These are phyloP conservation scores for Agelas oroides DNA, from an alignment of 37 sponge, comb jelly and placozoan genomes.

Conservation along the genomic window DNA sequence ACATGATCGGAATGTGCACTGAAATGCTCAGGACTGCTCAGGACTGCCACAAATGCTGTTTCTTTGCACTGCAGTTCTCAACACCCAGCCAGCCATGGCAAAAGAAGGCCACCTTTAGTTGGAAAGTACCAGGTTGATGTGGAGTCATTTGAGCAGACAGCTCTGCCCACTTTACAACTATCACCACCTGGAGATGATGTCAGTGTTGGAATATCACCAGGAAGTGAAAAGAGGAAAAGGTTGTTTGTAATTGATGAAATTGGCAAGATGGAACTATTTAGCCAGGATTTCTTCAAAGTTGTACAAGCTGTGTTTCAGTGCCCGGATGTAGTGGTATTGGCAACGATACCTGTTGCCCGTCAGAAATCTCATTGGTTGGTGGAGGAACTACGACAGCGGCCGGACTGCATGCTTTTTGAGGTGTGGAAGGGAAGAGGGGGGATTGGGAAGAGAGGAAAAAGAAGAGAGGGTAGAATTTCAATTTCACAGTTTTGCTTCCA, in stretches of 20 bases:
- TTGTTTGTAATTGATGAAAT: conserved; percentile 65
- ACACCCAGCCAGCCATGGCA: neutral
- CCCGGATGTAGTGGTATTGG: conserved; percentile 32
- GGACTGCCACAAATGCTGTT: too few relatives aligned
- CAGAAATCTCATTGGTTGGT: conserved; percentile 54
- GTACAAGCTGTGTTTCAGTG: conserved; percentile 35
- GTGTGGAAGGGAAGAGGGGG: conserved; percentile 19
- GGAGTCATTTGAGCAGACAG: conserved; percentile 53
- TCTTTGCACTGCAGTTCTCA: too few relatives aligned
- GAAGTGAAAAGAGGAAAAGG: too few relatives aligned
- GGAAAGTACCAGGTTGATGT: conserved; percentile 64
- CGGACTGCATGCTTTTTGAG: conserved; percentile 48
- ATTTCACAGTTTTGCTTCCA: neutral
- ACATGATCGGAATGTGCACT: too few relatives aligned
- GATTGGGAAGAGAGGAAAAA: too few relatives aligned
- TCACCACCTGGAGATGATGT: neutral
- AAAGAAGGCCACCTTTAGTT: neutral
- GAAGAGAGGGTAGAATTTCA: neutral
- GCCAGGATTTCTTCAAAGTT: conserved; percentile 24
- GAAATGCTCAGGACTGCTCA: too few relatives aligned
- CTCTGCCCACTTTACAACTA: conserved; percentile 31
- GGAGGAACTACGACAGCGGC: conserved; percentile 36
- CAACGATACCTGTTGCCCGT: conserved; percentile 50
- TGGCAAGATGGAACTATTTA: conserved; percentile 76
- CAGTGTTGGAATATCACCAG: neutral